Percentiles rank a stretch among this genome's conserved stretches.
Evolutionary conservation across 1,140 invertebrate species (phyloP).

Genomic region (Phthorimaea operculella): DNA sequence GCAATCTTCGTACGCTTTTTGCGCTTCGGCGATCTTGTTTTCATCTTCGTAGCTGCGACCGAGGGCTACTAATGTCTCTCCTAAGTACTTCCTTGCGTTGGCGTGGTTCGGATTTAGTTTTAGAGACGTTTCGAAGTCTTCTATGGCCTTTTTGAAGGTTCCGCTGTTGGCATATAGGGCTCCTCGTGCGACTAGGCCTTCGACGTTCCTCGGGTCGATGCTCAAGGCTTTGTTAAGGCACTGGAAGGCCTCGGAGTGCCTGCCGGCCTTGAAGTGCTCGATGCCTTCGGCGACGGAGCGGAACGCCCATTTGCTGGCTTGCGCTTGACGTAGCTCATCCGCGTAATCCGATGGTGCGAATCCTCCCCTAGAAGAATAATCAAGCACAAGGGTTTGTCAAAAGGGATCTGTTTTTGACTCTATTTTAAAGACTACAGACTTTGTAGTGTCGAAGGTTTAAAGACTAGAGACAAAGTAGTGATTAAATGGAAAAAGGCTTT

Average conservation of each 20-base stretch:
- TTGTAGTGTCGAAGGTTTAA: no score
- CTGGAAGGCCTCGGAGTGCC: constrained; percentile 93
- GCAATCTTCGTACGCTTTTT: constrained; percentile 86
- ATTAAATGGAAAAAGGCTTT: constrained; percentile 13
- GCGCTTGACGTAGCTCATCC: constrained; percentile 83
- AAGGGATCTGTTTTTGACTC: no score
- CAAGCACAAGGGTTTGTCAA: no score
- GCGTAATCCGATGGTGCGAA: constrained; percentile 86
- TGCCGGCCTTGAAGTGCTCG: constrained; percentile 90
- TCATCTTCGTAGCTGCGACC: constrained; percentile 87
- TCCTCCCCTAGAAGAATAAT: constrained; percentile 74
- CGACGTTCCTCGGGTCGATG: constrained; percentile 93
- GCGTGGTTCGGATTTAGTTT: constrained; percentile 88
- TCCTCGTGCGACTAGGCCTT: constrained; percentile 92
- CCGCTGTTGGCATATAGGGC: constrained; percentile 95
- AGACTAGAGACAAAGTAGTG: constrained; percentile 12
- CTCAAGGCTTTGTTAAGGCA: constrained; percentile 93
- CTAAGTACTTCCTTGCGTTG: constrained; percentile 96
- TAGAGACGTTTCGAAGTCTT: constrained; percentile 93
- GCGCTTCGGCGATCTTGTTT: constrained; percentile 85
- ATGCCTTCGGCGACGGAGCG: constrained; percentile 93
- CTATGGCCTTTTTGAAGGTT: constrained; percentile 91
- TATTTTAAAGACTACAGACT: no score
- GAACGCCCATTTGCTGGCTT: constrained; percentile 93
- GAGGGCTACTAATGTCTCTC: constrained; percentile 89